Evolutionary conservation across 2,113 vertebrate species (phyloP).

Genomic region (Xiphias gladius): DNA sequence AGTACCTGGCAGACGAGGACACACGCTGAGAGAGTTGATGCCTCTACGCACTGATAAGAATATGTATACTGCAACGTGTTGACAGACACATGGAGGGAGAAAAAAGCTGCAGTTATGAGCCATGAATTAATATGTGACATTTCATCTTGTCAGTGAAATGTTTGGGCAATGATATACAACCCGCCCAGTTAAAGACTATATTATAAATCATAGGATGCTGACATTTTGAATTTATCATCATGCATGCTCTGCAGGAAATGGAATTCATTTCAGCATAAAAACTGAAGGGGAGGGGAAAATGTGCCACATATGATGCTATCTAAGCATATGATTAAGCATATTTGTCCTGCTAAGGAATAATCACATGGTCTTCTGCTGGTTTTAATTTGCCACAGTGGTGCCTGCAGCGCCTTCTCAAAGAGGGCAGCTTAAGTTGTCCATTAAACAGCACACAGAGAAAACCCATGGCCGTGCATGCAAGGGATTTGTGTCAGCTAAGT

Average conservation of each 20-base stretch:
- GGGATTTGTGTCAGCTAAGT: slow-evolving; percentile 56
- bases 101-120: slow-evolving; percentile 31
- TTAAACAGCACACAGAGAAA: slow-evolving; percentile 33
- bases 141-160: slow-evolving; percentile 62
- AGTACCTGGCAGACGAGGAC: slow-evolving; percentile 1
- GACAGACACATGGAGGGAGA: slow-evolving; percentile 8
- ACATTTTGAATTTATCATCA: slow-evolving; percentile 67
- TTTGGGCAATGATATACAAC: slow-evolving; percentile 54
- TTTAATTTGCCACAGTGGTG: slow-evolving; percentile 44
- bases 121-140: slow-evolving; percentile 65
- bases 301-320: slow-evolving; percentile 57
- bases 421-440: slow-evolving; percentile 52
- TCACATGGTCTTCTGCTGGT: slow-evolving; percentile 44
- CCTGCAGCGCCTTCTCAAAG: slow-evolving; percentile 46
- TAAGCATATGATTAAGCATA: slow-evolving; percentile 59
- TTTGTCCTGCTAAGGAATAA: slow-evolving; percentile 60
- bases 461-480: slow-evolving; percentile 9
- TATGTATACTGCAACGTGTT: slow-evolving; percentile 45
- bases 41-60: slow-evolving; percentile 17
- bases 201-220: slow-evolving; percentile 60
- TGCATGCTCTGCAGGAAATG: slow-evolving; percentile 58
- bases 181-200: slow-evolving; percentile 31
- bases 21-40: slow-evolving; percentile 14
- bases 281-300: slow-evolving; percentile 37
- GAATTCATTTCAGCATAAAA: slow-evolving; percentile 46